These are phyloP conservation scores for Otolemur crassicaudatus DNA, from an alignment of 2,797 vertebrate genomes.

Conservation along the genomic window DNA sequence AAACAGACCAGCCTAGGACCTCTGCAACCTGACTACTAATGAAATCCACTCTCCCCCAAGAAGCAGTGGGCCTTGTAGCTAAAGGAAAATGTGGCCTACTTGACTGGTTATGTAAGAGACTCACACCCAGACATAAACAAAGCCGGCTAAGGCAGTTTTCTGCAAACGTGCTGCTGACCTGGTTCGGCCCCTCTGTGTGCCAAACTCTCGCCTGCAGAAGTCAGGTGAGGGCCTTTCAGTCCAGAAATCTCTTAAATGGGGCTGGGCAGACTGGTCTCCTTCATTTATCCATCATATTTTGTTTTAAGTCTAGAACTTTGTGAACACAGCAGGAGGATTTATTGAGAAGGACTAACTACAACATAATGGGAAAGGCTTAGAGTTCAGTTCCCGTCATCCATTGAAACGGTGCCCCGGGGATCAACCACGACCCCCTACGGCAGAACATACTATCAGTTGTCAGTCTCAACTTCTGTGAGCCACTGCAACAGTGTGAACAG, in stretches of 20 bases:
- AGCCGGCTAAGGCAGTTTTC: background rate
- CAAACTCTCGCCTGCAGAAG: background rate
- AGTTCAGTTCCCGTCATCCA: background rate
- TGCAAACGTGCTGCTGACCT: conserved; percentile 1
- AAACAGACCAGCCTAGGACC: background rate
- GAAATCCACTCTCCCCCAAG: background rate
- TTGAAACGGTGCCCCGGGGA: background rate
- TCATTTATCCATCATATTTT: background rate
- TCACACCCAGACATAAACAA: conserved; percentile 60
- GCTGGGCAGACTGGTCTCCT: background rate
- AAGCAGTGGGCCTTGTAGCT: background rate
- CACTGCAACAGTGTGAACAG: no score
- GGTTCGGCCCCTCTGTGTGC: background rate
- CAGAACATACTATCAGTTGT: background rate
- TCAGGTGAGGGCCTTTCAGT: background rate
- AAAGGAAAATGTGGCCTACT: conserved; percentile 1
- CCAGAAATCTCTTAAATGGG: background rate
- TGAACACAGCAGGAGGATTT: background rate
- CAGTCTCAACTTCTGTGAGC: background rate
- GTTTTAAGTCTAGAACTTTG: background rate
- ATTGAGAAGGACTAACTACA: background rate
- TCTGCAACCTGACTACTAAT: background rate
- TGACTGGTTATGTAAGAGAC: conserved; percentile 59
- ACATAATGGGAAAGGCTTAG: background rate
- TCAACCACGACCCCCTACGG: background rate